Evolutionary conservation across 2,888 invertebrate genomes (phyloP).

Genomic region (Xylocampa areola): DNA sequence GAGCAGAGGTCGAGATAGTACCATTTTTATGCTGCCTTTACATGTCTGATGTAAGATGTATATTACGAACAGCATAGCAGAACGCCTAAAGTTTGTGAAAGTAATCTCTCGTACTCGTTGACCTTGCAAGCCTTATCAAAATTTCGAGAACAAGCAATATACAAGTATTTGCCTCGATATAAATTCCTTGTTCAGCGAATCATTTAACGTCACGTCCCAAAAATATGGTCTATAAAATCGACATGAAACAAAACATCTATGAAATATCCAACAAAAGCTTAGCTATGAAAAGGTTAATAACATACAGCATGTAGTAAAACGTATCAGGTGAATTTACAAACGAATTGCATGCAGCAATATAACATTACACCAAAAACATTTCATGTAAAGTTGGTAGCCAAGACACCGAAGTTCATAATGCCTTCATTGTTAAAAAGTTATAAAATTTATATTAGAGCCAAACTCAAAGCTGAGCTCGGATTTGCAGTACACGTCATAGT

Average conservation of each 20-base stretch:
- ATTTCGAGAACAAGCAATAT: neutral
- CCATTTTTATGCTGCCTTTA: too few relatives aligned
- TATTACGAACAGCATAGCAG: too few relatives aligned
- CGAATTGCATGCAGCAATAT: conserved; percentile 23
- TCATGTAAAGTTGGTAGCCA: too few relatives aligned
- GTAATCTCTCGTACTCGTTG: conserved; percentile 2
- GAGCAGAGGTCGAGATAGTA: too few relatives aligned
- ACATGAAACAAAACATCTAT: conserved; percentile 5
- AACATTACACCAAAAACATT: too few relatives aligned
- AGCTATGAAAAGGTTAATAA: conserved; percentile 35
- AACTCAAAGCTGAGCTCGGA: too few relatives aligned
- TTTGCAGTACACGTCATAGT: too few relatives aligned
- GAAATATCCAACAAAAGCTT: conserved; percentile 23
- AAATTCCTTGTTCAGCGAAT: neutral
- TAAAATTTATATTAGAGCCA: too few relatives aligned
- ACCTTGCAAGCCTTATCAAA: conserved; percentile 1
- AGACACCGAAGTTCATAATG: too few relatives aligned
- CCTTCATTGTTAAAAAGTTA: too few relatives aligned
- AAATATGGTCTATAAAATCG: conserved; percentile 3
- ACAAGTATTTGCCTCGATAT: neutral
- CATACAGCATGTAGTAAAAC: conserved; percentile 21
- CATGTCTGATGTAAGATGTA: too few relatives aligned
- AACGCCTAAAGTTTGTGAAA: too few relatives aligned
- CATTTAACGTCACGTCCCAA: neutral
- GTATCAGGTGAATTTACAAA: conserved; percentile 21